Base-by-base conservation (phyloP, 1,140 invertebrate genomes). In the Drosophila grimshawi region DNA sequence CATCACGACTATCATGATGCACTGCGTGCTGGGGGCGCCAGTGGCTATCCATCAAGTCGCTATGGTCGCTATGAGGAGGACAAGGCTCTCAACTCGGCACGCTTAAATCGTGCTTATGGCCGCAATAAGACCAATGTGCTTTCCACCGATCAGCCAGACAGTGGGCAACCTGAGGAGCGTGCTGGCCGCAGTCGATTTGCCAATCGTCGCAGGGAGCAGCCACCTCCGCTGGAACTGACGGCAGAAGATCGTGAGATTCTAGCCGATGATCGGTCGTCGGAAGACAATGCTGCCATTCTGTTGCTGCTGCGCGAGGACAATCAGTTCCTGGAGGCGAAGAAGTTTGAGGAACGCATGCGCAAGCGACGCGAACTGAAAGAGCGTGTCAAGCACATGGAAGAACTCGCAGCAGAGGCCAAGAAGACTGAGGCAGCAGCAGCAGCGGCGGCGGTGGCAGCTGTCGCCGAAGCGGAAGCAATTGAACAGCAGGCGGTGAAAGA, bases 301-400 rank as follows among this genome's bases (percentile, higher is more conserved):
- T 19, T 89, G 76, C 72, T 86, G 43, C 63, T 92, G 35, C 91
- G 68, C 81, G 93, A 81, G 89, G 93, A 86, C 92, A 94, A 86
- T 93, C 93, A 93, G 92, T 93, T 85, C 92, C 93, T 83, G 90
- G 93, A 91, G 52, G 86, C 91, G 19, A 91, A 91, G 53, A 93
- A 94, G 5, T 93, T 96, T 5, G 93, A 93, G 62, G 96, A 97
- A 65, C 93, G 96, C 27, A 96, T 96, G 88, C 95, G 95, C 10
- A 95, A 95, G 74, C 94, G 96, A 3, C 97, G 96, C 74, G 96
- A 97, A 83, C 96, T 97, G 6, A 95, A 96, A 90, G 95, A 95
- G 69, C 92, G 97, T 5, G 96, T 97, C 45, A 94, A 95, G 93
- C 96, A 96, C 76, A 94, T 95, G 11, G 96, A 96, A 60, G 96